These are phyloP conservation scores for rat (Rattus norvegicus) DNA, from an alignment of 2,113 vertebrate species.

Conservation along the genomic window GRCr8 NC_086023.1:48344001-48344500, in stretches of 20 bases:
- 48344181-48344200: constrained; percentile 49
- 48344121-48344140: not conserved
- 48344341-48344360: constrained; percentile 72
- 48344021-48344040: not conserved
- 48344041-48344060: not conserved
- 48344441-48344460: not conserved
- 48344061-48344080: not conserved
- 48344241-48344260: constrained; percentile 69
- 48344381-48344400: constrained; percentile 64
- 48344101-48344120: constrained; percentile 12
- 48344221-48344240: constrained; percentile 29
- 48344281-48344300: constrained; percentile 72
- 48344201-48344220: constrained; percentile 67
- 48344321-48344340: constrained; percentile 69
- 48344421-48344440: not conserved
- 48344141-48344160: not conserved
- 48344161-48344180: not conserved
- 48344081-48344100: not conserved
- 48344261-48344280: constrained; percentile 71
- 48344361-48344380: constrained; percentile 64
- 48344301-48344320: constrained; percentile 75
- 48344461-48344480: not conserved
- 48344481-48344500: constrained; percentile 5
- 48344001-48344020: constrained; percentile 16
- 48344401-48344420: constrained; percentile 67